Conservation (phyloP, 2,888 invertebrate genomes). For the Antheraea yamamai region DNA sequence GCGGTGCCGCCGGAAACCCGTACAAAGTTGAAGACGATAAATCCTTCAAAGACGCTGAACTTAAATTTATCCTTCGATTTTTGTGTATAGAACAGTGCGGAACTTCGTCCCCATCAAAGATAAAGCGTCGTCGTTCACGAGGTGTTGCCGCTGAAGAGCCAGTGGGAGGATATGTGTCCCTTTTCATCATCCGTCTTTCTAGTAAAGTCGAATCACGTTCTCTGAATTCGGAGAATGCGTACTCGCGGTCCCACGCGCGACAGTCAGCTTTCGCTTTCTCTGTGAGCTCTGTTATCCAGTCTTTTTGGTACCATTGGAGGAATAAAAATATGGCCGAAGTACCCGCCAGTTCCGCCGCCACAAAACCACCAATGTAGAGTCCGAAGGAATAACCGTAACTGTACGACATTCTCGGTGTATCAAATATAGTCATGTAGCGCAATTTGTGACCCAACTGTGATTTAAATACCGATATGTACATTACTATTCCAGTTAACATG, state of each 20-base stretch:
- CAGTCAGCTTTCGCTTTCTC: constrained; percentile 77
- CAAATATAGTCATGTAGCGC: constrained; percentile 88
- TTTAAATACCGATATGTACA: constrained; percentile 96
- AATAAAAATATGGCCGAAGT: constrained; percentile 93
- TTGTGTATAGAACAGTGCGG: constrained; percentile 83
- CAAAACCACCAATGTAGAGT: constrained; percentile 91
- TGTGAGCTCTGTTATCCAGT: constrained; percentile 80
- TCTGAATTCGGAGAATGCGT: constrained; percentile 75
- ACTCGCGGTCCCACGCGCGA: constrained; percentile 77
- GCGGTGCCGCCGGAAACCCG: constrained; percentile 85
- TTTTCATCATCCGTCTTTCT: constrained; percentile 74
- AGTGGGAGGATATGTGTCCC: constrained; percentile 72
- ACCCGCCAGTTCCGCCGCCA: constrained; percentile 92
- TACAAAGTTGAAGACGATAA: constrained; percentile 81
- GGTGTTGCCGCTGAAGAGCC: constrained; percentile 76
- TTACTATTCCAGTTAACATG: constrained; percentile 94
- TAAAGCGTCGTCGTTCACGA: constrained; percentile 83
- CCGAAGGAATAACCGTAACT: constrained; percentile 94
- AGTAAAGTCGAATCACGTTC: constrained; percentile 69
- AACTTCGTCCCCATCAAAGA: constrained; percentile 83
- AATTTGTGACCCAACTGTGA: constrained; percentile 94
- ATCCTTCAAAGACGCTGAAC: constrained; percentile 83
- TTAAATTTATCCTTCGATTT: constrained; percentile 74
- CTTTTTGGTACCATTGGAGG: constrained; percentile 89
- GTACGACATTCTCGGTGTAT: constrained; percentile 91